phyloP scores from a whole-genome alignment of 2,113 vertebrate genomes.

The Maccullochella peelii region DNA sequence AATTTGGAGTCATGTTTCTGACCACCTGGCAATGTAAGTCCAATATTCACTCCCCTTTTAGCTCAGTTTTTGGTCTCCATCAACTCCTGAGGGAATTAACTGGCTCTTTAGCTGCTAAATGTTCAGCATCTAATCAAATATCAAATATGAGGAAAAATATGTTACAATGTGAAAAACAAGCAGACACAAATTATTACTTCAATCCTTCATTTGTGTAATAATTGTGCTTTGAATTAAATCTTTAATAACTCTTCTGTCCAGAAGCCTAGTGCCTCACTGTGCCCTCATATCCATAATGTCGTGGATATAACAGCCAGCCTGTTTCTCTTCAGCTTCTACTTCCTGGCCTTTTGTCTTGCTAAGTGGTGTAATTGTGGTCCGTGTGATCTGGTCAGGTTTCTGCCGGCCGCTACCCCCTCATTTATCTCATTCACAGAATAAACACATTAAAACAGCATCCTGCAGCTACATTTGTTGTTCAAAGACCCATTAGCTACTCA shows the following conservation, averaged over 20 bases:
- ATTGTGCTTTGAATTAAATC: background rate
- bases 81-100: background rate
- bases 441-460: slow-evolving; percentile 69
- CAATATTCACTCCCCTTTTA: background rate
- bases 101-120: background rate
- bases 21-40: background rate
- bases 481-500: slow-evolving; percentile 54
- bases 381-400: slow-evolving; percentile 64
- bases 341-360: slow-evolving; percentile 55
- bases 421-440: slow-evolving; percentile 68
- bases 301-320: background rate
- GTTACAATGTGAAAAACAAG: background rate
- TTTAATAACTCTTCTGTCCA: slow-evolving; percentile 2
- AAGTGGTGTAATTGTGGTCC: slow-evolving; percentile 60
- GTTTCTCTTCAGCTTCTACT: slow-evolving; percentile 26
- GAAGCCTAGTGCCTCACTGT: background rate
- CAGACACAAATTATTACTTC: background rate
- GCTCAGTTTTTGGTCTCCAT: slow-evolving; percentile 7
- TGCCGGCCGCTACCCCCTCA: slow-evolving; percentile 44
- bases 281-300: slow-evolving; percentile 20
- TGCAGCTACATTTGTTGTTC: slow-evolving; percentile 60
- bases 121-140: no score
- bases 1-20: background rate
- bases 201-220: background rate
- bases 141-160: no score